A percentile compares a stretch with the other conserved stretches of the same genome.
phyloP scores from a whole-genome alignment of 1,140 invertebrate species.

The Trachymyrmex septentrionalis region DNA sequence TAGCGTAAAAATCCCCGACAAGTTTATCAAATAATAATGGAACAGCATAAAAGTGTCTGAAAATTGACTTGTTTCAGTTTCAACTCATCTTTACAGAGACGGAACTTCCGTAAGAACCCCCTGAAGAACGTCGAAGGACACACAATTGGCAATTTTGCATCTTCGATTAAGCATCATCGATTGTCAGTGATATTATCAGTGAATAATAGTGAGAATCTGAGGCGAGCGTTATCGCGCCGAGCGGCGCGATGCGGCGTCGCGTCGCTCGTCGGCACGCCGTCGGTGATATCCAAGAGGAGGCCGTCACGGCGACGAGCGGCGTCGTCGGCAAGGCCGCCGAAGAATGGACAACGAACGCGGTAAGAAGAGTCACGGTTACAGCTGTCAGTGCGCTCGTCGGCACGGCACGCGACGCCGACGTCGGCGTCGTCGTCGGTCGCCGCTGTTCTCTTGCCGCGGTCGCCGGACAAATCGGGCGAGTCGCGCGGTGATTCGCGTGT shows the following conservation, averaged over 20 bases:
- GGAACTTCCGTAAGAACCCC: not conserved
- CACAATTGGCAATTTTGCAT: not conserved
- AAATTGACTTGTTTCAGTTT: not conserved
- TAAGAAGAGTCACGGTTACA: conserved; percentile 21
- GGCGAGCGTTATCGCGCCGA: not conserved
- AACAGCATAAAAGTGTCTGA: conserved; percentile 4
- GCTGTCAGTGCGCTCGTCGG: conserved; percentile 37
- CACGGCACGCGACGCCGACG: conserved; percentile 53
- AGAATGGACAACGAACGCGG: conserved; percentile 42
- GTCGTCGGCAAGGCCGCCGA: conserved; percentile 22
- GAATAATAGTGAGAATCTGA: not conserved
- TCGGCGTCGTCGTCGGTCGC: conserved; percentile 42
- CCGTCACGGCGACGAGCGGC: not conserved
- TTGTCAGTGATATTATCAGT: not conserved
- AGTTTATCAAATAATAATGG: not conserved
- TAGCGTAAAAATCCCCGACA: not conserved
- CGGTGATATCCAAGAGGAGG: not conserved
- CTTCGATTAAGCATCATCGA: not conserved
- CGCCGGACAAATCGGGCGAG: conserved; percentile 1
- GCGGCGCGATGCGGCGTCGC: conserved; percentile 47
- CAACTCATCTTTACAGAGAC: not conserved
- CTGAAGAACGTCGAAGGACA: too few relatives aligned
- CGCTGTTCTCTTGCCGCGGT: not conserved
- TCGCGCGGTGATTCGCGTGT: conserved; percentile 51
- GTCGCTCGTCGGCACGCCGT: not conserved